Conservation (phyloP, 2,797 vertebrate species). For the Cottoperca gobio region DNA sequence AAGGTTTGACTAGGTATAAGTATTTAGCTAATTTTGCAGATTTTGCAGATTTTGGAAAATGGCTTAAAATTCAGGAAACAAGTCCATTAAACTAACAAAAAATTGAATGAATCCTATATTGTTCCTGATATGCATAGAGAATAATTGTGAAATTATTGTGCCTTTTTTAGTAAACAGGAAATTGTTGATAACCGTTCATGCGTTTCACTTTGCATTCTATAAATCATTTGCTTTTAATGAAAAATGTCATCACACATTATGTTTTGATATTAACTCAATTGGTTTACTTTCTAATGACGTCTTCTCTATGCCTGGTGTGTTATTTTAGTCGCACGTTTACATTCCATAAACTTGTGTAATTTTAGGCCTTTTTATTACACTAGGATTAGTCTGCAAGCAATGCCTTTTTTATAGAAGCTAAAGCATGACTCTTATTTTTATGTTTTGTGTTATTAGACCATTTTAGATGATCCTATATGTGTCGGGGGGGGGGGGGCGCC, state of each 20-base stretch:
- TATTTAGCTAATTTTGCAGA: not conserved
- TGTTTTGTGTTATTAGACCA: not conserved
- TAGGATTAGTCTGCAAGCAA: not conserved
- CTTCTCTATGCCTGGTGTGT: not conserved
- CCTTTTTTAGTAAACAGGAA: not conserved
- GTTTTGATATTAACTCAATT: not conserved
- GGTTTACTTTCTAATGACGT: not conserved
- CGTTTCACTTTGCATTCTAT: not conserved
- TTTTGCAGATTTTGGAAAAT: not conserved
- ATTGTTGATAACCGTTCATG: no score
- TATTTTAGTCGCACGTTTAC: not conserved
- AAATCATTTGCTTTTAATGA: not conserved
- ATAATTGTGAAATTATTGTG: not conserved
- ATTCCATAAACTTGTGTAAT: not conserved
- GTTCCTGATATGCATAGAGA: not conserved
- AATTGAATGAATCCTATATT: not conserved
- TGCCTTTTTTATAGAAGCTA: not conserved
- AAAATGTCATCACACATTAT: not conserved
- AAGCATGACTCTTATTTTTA: not conserved
- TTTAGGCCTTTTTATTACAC: not conserved
- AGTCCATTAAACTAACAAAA: not conserved
- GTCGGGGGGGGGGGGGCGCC: no score
- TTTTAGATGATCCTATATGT: not conserved
- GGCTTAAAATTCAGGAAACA: not conserved
- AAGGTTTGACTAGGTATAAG: no score